Conservation (phyloP, 2,797 vertebrate species). For the Typhlichthys eigenmanni region DNA sequence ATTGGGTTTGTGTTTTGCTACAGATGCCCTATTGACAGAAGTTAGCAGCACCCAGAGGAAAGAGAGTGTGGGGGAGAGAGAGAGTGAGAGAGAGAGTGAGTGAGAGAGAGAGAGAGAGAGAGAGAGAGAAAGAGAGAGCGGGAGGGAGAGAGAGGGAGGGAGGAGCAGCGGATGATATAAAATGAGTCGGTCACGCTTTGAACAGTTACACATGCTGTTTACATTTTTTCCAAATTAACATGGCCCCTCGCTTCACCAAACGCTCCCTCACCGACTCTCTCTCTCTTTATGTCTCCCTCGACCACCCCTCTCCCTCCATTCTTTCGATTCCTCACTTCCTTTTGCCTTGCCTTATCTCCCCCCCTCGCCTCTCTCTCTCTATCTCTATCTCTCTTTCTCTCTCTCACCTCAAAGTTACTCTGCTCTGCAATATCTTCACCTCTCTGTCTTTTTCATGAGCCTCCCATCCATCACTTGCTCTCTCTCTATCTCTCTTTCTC, state of each 20-base stretch:
- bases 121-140: constrained; percentile 27
- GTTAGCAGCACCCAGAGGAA: constrained; percentile 76
- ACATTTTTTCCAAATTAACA: constrained; percentile 89
- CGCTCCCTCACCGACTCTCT: constrained; percentile 51
- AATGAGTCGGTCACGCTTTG: constrained; percentile 87
- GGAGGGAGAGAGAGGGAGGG: constrained; percentile 16
- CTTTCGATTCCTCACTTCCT: constrained; percentile 10
- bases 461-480: constrained; percentile 7
- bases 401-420: constrained; percentile 19
- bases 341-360: constrained; percentile 50
- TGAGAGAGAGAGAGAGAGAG: constrained; percentile 36
- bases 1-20: constrained; percentile 72
- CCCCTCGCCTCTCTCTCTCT: constrained; percentile 12
- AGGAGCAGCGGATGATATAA: constrained; percentile 80
- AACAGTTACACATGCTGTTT: constrained; percentile 89
- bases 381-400: neutral
- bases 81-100: constrained; percentile 13
- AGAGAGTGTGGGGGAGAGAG: constrained; percentile 35
- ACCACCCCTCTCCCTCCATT: constrained; percentile 31
- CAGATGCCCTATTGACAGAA: constrained; percentile 76
- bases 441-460: constrained; percentile 43
- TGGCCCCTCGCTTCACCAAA: constrained; percentile 80
- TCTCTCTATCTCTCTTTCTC: constrained; percentile 29
- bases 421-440: constrained; percentile 1
- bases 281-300: constrained; percentile 41